Evolutionary conservation across 2,113 vertebrate genomes (phyloP).

Genomic region (Neopipo cinnamomea): DNA sequence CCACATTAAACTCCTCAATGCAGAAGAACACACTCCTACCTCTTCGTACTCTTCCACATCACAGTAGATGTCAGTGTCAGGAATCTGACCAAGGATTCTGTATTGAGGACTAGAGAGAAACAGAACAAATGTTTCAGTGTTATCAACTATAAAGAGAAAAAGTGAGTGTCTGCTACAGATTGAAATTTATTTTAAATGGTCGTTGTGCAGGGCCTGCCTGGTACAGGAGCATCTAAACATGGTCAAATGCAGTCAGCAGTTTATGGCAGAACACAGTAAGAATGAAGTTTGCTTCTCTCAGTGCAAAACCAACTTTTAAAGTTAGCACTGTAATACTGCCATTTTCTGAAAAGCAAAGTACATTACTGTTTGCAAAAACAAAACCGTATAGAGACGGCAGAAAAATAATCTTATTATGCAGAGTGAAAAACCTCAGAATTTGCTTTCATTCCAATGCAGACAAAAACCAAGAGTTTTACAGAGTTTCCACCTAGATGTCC

Average conservation of each 20-base stretch:
- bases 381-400: not conserved
- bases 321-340: not conserved
- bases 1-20: not conserved
- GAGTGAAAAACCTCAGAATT: not conserved
- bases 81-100: constrained; percentile 85
- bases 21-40: constrained; percentile 69
- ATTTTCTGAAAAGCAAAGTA: not conserved
- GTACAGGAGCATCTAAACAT: not conserved
- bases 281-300: not conserved
- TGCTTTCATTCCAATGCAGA: not conserved
- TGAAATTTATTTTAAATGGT: not conserved
- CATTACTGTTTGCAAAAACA: not conserved
- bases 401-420: not conserved
- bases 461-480: not conserved
- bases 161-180: not conserved
- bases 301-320: not conserved
- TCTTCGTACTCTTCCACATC: constrained; percentile 89
- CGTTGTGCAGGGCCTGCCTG: not conserved
- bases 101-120: constrained; percentile 81
- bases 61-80: constrained; percentile 86
- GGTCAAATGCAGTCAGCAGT: not conserved
- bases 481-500: not conserved
- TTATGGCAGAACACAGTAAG: not conserved
- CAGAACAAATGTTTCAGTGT: not conserved
- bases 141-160: not conserved